These are phyloP conservation scores for Mantis religiosa DNA, from an alignment of 2,888 invertebrate species.

Conservation along the genomic window DNA sequence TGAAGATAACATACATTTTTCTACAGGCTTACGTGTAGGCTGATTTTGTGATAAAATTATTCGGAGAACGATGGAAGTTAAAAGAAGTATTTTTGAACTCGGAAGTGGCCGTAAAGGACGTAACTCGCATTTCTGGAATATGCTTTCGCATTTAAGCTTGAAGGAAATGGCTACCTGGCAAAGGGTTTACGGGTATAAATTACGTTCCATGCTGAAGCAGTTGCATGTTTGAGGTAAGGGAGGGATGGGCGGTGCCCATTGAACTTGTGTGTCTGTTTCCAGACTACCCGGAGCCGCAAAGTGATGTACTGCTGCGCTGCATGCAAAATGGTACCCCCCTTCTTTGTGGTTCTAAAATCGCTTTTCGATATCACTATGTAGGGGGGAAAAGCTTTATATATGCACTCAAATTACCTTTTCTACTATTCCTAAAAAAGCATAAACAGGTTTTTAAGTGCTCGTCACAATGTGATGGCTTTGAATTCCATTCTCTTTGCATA, in stretches of 20 bases:
- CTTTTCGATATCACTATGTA: too few species aligned
- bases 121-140: not conserved
- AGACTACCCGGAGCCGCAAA: not conserved
- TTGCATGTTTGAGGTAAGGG: not conserved
- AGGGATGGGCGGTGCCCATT: constrained; percentile 32
- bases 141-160: not conserved
- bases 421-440: too few species aligned
- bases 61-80: not conserved
- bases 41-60: not conserved
- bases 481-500: too few species aligned
- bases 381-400: too few species aligned
- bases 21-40: not conserved
- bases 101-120: not conserved
- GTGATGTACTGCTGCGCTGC: not conserved
- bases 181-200: not conserved
- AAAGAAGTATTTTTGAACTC: not conserved
- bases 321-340: not conserved
- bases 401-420: too few species aligned
- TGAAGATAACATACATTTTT: not conserved
- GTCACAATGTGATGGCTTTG: too few species aligned
- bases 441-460: too few species aligned
- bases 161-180: not conserved
- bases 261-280: constrained; percentile 22
- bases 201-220: not conserved
- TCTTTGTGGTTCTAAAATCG: too few species aligned